Base-by-base conservation (phyloP, 2,888 invertebrate species). In the Nyleta sp. region DNA sequence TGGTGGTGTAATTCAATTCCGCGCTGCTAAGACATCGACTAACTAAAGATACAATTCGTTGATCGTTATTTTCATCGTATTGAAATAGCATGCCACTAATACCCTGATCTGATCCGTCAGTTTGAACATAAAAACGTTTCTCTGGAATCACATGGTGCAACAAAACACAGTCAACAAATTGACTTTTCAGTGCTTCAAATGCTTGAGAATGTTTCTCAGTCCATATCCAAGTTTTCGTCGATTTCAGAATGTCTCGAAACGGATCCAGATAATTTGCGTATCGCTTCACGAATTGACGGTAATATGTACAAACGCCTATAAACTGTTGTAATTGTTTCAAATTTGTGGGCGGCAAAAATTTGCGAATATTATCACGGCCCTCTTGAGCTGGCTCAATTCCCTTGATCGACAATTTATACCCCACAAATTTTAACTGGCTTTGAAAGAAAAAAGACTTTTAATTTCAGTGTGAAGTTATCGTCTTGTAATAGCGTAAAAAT, bases 371-470 rank as follows among this genome's bases (percentile, higher is more conserved):
- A 7, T 80, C 44, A 1, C 81, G 33, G 38, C 82, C 55, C 11
- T 65, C 59, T 1, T 55, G 42, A 10, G 72, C 38, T 15, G 62
- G 44, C 17, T 31, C n/a, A 28, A 80, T 44, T 6, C 78, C 78
- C 0, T 33, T 42, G 22, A 10, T n/a, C 7, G 81, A 78, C n/a
- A 77, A n/a, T 28, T 40, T 53, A 18, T 64, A 67, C 10, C 77
- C 72, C n/a, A 77, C 46, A 33, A 77, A 72, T 2, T 18, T 22
- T 0, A 72, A 38, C 1, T 22, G 6, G 20, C 59, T 50, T 86
- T 85, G 2, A 70, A 68, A 77, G 84, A 85, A 31, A 18, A 38
- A 4, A 78, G 80, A 78, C 85, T 86, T 73, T 74, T 18, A 84
- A 53, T 57, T 82, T 83, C 2, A 85, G 31, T 1, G 85, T 86